Evolutionary conservation across 2,888 invertebrate genomes (phyloP).

Genomic region (Catocala nupta): DNA sequence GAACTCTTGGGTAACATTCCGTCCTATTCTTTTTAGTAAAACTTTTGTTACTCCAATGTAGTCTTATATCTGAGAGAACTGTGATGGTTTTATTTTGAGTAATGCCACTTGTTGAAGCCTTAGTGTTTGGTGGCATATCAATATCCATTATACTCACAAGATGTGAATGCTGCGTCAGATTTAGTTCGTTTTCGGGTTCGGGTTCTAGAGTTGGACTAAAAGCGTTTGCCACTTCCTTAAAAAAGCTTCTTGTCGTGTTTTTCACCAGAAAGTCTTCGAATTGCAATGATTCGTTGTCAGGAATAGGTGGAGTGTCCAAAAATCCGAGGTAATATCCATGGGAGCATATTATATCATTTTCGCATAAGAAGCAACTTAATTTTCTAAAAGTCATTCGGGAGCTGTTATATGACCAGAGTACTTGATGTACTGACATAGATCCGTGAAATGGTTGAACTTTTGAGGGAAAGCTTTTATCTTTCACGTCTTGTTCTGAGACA

Average conservation of each 20-base stretch:
- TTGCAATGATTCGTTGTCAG: too few species aligned
- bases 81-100: neutral
- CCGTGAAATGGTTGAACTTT: slow-evolving; percentile 23
- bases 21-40: neutral
- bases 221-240: neutral
- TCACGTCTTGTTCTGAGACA: slow-evolving; percentile 21
- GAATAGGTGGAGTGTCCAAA: slow-evolving; percentile 9
- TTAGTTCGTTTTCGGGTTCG: neutral
- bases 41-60: neutral
- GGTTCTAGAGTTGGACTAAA: neutral
- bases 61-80: neutral
- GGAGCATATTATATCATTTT: slow-evolving; percentile 17
- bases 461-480: slow-evolving; percentile 17
- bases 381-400: slow-evolving; percentile 20
- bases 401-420: slow-evolving; percentile 24
- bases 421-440: slow-evolving; percentile 31
- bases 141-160: too few species aligned
- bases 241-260: neutral
- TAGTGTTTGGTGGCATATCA: too few species aligned
- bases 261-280: neutral
- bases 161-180: neutral
- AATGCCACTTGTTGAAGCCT: neutral
- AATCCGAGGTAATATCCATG: slow-evolving; percentile 14
- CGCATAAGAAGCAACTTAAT: slow-evolving; percentile 26
- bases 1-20: too few species aligned